A percentile compares a stretch with the other conserved stretches of the same genome.
Evolutionary conservation across 1,140 invertebrate genomes (phyloP).

Genomic region (Anthonomus grandis): DNA sequence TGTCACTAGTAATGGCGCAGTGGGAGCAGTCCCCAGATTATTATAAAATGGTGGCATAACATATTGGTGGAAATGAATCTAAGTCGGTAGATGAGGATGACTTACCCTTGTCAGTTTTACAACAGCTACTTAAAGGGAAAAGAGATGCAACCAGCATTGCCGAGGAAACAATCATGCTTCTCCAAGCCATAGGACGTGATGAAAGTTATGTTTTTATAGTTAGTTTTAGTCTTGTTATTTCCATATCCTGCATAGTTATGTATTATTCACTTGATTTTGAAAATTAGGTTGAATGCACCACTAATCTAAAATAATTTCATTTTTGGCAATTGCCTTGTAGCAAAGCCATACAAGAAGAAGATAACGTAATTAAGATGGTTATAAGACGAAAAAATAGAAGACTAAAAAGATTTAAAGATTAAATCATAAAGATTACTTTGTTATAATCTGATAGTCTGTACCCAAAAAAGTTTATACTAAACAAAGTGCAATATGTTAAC

Average conservation of each 20-base stretch:
- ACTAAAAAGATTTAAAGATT: too few relatives aligned
- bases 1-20: conserved; percentile 7
- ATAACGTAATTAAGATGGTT: not conserved
- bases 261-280: too few relatives aligned
- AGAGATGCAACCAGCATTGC: too few relatives aligned
- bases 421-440: conserved; percentile 2
- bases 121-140: too few relatives aligned
- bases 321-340: too few relatives aligned
- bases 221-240: too few relatives aligned
- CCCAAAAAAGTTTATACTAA: not conserved
- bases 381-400: not conserved
- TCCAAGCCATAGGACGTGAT: conserved; percentile 8
- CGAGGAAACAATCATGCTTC: conserved; percentile 1
- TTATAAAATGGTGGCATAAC: conserved; percentile 31
- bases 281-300: too few relatives aligned
- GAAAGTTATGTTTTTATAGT: not conserved
- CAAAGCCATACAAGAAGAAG: conserved; percentile 8
- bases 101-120: too few relatives aligned
- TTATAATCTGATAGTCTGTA: not conserved
- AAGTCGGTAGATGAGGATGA: too few relatives aligned
- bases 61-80: too few relatives aligned
- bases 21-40: conserved; percentile 25
- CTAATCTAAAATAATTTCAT: too few relatives aligned
- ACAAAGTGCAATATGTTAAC: not conserved
- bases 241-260: too few relatives aligned